Conservation (phyloP, 2,113 vertebrate genomes). For the Myrmecobius fasciatus region DNA sequence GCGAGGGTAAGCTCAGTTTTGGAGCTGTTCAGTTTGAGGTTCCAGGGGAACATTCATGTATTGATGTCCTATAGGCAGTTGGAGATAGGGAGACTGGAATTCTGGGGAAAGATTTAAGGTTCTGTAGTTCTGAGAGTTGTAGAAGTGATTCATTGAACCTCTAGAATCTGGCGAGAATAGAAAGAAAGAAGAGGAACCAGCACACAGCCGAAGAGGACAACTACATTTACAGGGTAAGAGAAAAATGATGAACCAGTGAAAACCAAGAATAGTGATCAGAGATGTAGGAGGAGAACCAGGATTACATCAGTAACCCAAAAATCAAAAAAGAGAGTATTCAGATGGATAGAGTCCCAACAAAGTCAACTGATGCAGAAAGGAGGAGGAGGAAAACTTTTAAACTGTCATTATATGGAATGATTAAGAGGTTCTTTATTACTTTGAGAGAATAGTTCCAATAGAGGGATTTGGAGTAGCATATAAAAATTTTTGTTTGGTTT, state of each 20-base stretch:
- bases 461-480: neutral
- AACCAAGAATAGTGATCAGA: neutral
- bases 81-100: neutral
- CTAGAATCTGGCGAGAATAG: neutral
- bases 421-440: neutral
- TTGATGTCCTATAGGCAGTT: neutral
- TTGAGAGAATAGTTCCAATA: neutral
- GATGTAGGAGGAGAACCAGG: neutral
- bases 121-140: neutral
- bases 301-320: neutral
- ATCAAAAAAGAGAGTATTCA: neutral
- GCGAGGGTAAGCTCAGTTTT: neutral
- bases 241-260: neutral
- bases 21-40: neutral
- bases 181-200: neutral
- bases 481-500: neutral
- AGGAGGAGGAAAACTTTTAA: neutral
- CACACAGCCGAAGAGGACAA: neutral
- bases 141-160: neutral
- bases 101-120: neutral
- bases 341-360: neutral
- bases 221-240: neutral
- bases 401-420: neutral
- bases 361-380: neutral
- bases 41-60: neutral